Evolutionary conservation across 2,888 invertebrate species (phyloP), one percentile per base, ranked within the genome.

Genomic region (Crossocerus cetratus): DNA sequence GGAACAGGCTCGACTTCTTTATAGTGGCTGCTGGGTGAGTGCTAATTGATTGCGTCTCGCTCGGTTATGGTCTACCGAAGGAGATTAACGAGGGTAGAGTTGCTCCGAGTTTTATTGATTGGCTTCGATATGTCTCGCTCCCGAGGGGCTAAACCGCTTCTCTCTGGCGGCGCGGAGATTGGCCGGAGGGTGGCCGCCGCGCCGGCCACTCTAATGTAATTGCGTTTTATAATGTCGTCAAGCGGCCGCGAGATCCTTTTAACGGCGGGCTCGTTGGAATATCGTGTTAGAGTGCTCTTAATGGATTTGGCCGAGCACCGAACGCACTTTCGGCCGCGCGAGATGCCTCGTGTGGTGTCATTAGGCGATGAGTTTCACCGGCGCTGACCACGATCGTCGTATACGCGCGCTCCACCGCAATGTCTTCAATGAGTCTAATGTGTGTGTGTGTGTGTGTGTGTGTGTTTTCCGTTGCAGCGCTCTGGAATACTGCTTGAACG

Each of bases 1-100:
- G 99, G 99, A 99, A 99, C 91, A 94, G 98, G 85, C 93, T 99
- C 87, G 99, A 99, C 92, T 96, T 96, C 92, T 99, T 99, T 92
- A 99, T 99, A 88, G 99, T 99, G 14, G 91, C 97, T 82, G 97
- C 99, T 71, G 99, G 99, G 97, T 97, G 90, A 92, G 94, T 76
- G 63, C 5, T 44, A 49, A 14, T 65, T 59, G 49, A 76, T 45
- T 60, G 43, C 65, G 21, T 59, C 53, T 60, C 53, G 14, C 49
- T 49, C 13, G 4, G 1, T 1, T 14, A 0, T 14, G 2, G 49
- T n/a, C n/a, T n/a, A 49, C 49, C 49, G 49, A 14, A 32, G 32
- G 5, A 1, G 11, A 32, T 32, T 32, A 32, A 32, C 11, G 32
- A 32, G 32, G 8, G 32, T n/a, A n/a, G n/a, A n/a, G n/a, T n/a